Percentiles rank a stretch among this genome's conserved stretches.
Conservation (phyloP, 2,113 vertebrate genomes). For the Campylomormyrus tamandua region DNA sequence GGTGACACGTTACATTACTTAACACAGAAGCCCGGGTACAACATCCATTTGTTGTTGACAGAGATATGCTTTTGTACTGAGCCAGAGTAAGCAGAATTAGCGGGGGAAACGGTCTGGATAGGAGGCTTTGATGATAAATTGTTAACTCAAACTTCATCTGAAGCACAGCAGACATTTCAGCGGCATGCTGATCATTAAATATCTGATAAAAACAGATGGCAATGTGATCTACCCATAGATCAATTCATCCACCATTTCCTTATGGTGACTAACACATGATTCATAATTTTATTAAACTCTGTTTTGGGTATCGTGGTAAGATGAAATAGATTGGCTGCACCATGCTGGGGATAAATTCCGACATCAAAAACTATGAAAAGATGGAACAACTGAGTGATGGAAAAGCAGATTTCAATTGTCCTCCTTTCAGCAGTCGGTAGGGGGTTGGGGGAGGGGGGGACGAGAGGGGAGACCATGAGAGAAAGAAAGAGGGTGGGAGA, state of each 20-base stretch:
- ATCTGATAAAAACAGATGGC: background rate
- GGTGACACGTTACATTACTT: constrained; percentile 6
- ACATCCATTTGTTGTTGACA: constrained; percentile 10
- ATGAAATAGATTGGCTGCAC: constrained; percentile 5
- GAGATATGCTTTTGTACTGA: background rate
- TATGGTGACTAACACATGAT: background rate
- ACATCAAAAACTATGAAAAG: background rate
- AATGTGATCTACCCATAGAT: background rate
- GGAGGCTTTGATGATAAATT: constrained; percentile 7
- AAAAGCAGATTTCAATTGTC: background rate
- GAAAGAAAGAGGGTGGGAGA: background rate
- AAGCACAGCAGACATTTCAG: background rate
- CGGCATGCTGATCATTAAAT: background rate
- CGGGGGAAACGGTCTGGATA: background rate
- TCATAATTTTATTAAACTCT: background rate
- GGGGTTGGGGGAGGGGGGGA: background rate
- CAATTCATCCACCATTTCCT: constrained; percentile 9
- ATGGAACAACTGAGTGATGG: constrained; percentile 7
- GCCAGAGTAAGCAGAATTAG: background rate
- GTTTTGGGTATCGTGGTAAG: background rate
- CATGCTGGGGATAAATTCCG: background rate
- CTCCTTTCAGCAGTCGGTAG: background rate
- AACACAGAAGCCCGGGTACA: background rate
- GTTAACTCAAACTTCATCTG: background rate
- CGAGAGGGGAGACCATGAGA: background rate